phyloP scores from a whole-genome alignment of 2,797 vertebrate species.

The Phaenicophaeus curvirostris region DNA sequence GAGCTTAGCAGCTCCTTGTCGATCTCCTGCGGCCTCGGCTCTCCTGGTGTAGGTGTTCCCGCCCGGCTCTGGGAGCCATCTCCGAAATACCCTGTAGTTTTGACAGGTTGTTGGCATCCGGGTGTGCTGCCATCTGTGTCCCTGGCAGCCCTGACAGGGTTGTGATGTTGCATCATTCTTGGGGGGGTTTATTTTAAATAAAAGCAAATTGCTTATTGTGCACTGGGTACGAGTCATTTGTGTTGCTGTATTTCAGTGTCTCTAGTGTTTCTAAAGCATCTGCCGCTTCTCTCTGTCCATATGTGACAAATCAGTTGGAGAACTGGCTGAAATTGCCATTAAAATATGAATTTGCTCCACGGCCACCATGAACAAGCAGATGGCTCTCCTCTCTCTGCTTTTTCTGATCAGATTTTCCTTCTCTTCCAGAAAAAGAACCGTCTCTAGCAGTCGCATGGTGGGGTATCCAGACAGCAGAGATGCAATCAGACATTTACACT shows the following conservation, averaged over 20 bases:
- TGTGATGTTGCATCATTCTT: background rate
- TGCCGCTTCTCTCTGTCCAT: background rate
- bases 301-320: background rate
- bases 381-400: background rate
- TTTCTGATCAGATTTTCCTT: background rate
- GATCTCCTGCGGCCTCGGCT: background rate
- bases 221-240: background rate
- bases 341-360: background rate
- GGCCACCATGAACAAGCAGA: background rate
- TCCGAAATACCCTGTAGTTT: background rate
- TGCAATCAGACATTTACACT: background rate
- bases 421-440: background rate
- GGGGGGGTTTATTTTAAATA: background rate
- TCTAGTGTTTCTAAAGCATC: background rate
- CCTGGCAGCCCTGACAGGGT: background rate
- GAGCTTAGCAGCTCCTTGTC: background rate
- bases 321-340: background rate
- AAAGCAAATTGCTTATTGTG: background rate
- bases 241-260: background rate
- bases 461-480: background rate
- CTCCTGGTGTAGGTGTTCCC: background rate
- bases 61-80: background rate
- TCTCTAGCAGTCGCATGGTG: background rate
- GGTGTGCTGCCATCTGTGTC: background rate
- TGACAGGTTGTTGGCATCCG: background rate